Base-by-base conservation (phyloP, 1,140 invertebrate species). In the Drosophila rufa region DNA sequence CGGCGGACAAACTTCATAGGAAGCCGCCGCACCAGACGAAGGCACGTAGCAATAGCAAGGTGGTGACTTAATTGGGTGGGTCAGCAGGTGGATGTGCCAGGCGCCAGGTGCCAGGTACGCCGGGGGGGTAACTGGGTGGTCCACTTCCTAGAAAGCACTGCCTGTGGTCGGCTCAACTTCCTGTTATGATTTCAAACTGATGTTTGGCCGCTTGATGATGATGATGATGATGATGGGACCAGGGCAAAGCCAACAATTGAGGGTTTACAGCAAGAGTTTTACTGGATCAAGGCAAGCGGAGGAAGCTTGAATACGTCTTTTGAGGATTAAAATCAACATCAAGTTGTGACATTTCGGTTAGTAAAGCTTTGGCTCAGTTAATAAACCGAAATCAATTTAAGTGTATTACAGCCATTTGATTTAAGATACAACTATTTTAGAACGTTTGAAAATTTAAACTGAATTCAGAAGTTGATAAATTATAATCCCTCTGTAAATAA, bases 121-220 rank as follows among this genome's bases (percentile, higher is more conserved):
- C 22, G 22, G 22, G 22, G 22, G 33, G 33, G 33, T 11, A 3
- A 3, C 8, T 36, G 30, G 8, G 30, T 33, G 38, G 30, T 62
- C 36, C 46, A 51, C 27, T 42, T 62, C 7, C 17, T 19, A 57
- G 47, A 48, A 50, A 66, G 61, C 43, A 43, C 27, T 45, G 56
- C 61, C 46, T 81, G 51, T 68, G 59, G 56, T 51, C 45, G 61
- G 59, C 69, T 51, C 46, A 61, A 65, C 71, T 80, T 75, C 46
- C 76, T 67, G 67, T 68, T 79, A 64, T 75, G 69, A 75, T 80
- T 80, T 56, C 40, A 80, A 75, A 75, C 71, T 75, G 70, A 75
- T 75, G 58, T 76, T 75, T 33, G 33, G 33, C 40, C 51, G 12
- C 33, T 6, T 27, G 6, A 27, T 27, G 27, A 27, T 30, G 14